Evolutionary conservation across 53 echinoderm and acorn worm genomes (phyloP).

Genomic region (Holothuria leucospilota): DNA sequence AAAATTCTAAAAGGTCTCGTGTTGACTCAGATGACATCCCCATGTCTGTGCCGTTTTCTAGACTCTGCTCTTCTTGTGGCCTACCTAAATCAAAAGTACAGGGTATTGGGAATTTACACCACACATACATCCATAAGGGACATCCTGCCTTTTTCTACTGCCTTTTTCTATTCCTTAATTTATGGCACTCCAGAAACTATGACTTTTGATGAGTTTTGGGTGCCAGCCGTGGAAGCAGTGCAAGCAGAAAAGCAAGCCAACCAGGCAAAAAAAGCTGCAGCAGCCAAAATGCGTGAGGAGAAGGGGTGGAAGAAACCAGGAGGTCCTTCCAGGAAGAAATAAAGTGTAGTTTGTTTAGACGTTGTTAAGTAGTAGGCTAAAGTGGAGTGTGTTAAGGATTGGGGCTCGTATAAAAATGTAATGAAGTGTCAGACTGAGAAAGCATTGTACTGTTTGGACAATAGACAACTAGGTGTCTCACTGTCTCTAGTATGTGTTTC

Average conservation of each 20-base stretch:
- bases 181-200: not conserved
- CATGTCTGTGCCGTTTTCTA: not conserved
- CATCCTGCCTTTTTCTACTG: constrained; percentile 10
- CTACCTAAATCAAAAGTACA: not conserved
- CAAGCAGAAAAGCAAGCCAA: not conserved
- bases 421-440: too few relatives aligned
- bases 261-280: not conserved
- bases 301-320: not conserved
- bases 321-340: not conserved
- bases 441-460: too few relatives aligned
- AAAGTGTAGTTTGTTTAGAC: too few relatives aligned
- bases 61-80: constrained; percentile 11
- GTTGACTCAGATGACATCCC: not conserved
- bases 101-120: constrained; percentile 5
- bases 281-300: not conserved
- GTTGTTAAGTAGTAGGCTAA: too few relatives aligned
- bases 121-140: not conserved
- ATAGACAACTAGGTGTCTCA: too few relatives aligned
- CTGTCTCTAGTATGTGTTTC: too few relatives aligned
- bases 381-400: too few relatives aligned
- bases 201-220: not conserved
- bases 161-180: not conserved
- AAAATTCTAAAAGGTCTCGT: not conserved
- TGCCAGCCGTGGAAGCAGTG: not conserved
- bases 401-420: too few relatives aligned